These are phyloP conservation scores for Psammodynastes pulverulentus DNA, from an alignment of 2,113 vertebrate species.

Conservation along the genomic window DNA sequence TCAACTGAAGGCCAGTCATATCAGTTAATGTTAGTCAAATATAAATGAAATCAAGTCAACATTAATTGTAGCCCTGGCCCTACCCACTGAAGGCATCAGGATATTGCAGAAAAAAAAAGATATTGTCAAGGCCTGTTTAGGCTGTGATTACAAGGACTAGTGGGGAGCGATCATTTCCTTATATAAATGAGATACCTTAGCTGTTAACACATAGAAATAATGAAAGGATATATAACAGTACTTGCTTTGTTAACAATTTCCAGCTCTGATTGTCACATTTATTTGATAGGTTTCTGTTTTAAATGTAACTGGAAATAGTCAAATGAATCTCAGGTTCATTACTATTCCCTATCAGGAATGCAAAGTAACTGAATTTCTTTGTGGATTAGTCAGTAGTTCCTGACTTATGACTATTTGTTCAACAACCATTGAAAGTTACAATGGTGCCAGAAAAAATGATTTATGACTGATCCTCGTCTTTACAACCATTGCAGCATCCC, in stretches of 20 bases:
- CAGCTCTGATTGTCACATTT: background rate
- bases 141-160: background rate
- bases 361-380: background rate
- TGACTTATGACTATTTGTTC: no score
- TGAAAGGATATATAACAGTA: background rate
- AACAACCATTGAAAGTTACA: no score
- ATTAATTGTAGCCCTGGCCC: background rate
- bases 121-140: background rate
- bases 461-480: no score
- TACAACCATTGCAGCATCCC: no score
- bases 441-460: no score
- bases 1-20: background rate
- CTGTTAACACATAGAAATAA: background rate
- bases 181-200: background rate
- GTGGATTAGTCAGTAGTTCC: background rate
- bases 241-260: background rate
- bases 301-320: background rate
- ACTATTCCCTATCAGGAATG: background rate
- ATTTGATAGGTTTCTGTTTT: background rate
- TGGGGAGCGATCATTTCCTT: background rate
- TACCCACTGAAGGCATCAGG: background rate
- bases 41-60: background rate
- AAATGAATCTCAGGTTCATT: background rate
- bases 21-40: background rate
- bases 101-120: background rate